These are phyloP conservation scores for Sphaeramia orbicularis DNA, from an alignment of 2,797 vertebrate species.

Conservation along the genomic window DNA sequence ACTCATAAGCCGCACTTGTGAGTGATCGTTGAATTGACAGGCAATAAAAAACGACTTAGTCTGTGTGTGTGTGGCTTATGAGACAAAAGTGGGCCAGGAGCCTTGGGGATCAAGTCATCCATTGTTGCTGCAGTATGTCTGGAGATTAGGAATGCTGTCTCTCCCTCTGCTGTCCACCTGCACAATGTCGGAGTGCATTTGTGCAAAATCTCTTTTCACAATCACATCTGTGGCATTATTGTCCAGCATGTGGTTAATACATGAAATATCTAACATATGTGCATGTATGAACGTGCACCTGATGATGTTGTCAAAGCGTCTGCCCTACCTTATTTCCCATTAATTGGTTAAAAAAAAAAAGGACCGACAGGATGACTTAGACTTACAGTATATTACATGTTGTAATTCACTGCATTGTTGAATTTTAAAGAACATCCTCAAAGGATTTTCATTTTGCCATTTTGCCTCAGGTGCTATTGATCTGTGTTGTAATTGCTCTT, in stretches of 20 bases:
- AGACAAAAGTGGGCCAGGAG: slow-evolving; percentile 78
- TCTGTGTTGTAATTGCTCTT: slow-evolving; percentile 7
- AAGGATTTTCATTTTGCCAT: slow-evolving; percentile 11
- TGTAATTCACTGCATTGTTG: not conserved
- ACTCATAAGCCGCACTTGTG: slow-evolving; percentile 35
- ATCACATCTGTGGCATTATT: too few relatives aligned
- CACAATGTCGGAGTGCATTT: slow-evolving; percentile 21
- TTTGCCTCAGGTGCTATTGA: slow-evolving; percentile 5
- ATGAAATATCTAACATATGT: not conserved
- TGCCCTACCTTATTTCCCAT: too few relatives aligned
- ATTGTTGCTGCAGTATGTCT: slow-evolving; percentile 71
- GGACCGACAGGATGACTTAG: too few relatives aligned
- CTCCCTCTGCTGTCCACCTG: slow-evolving; percentile 58
- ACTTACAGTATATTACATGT: too few relatives aligned
- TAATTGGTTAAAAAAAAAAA: too few relatives aligned
- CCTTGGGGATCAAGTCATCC: slow-evolving; percentile 75
- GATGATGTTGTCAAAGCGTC: not conserved
- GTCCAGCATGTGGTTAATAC: too few relatives aligned
- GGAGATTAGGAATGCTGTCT: slow-evolving; percentile 56
- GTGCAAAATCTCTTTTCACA: slow-evolving; percentile 6
- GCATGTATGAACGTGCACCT: not conserved
- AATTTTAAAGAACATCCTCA: not conserved
- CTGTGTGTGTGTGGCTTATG: slow-evolving; percentile 47
- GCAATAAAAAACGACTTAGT: slow-evolving; percentile 42
- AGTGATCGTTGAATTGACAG: slow-evolving; percentile 63